These are phyloP conservation scores for Lepisosteus osseus DNA, from an alignment of 2,113 vertebrate species.

Conservation along the genomic window DNA sequence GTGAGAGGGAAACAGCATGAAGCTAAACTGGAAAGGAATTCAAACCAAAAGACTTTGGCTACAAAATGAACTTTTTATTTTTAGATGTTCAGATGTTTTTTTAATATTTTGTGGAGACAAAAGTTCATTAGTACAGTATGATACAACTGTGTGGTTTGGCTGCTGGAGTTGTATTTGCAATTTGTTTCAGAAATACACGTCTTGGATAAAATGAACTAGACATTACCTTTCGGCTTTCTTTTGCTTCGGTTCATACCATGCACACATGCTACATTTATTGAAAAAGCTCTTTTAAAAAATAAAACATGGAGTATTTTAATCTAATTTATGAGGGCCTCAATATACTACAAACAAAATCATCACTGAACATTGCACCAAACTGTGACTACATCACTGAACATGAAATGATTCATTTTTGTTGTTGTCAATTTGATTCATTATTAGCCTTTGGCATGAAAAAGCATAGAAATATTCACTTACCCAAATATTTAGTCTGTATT, in stretches of 20 bases:
- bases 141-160: constrained; percentile 23
- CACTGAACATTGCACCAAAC: constrained; percentile 14
- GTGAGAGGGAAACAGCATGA: too few relatives aligned
- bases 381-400: constrained; percentile 12
- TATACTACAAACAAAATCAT: constrained; percentile 14
- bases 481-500: constrained; percentile 19
- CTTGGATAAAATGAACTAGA: constrained; percentile 11
- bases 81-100: constrained; percentile 32
- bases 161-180: constrained; percentile 22
- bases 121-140: constrained; percentile 25
- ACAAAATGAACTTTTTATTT: constrained; percentile 45
- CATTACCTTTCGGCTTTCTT: not conserved
- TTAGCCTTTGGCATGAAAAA: constrained; percentile 27
- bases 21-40: constrained; percentile 4
- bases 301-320: constrained; percentile 24
- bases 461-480: constrained; percentile 23
- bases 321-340: constrained; percentile 13
- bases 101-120: constrained; percentile 19
- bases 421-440: not conserved
- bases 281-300: constrained; percentile 28
- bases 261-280: constrained; percentile 52
- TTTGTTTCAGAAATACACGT: not conserved
- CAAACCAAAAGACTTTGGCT: constrained; percentile 23
- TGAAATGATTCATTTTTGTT: not conserved
- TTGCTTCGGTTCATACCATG: constrained; percentile 42